Evolutionary conservation across 2,797 vertebrate genomes (phyloP).

Genomic region (Malurus splendens): DNA sequence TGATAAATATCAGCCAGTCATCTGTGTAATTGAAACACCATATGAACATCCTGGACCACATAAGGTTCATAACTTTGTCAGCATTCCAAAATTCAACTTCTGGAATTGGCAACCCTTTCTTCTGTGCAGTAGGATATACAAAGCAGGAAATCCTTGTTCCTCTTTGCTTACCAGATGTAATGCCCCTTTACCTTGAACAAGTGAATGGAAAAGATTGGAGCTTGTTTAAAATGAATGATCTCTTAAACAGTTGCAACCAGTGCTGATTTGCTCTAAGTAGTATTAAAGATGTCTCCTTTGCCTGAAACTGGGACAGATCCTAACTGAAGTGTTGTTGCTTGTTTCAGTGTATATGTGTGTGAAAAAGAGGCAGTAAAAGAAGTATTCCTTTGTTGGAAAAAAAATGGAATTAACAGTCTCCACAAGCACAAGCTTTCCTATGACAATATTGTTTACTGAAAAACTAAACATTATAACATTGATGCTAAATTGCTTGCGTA

Average conservation of each 20-base stretch:
- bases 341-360: neutral
- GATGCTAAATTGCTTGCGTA: neutral
- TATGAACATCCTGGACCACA: neutral
- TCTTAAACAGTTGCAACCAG: neutral
- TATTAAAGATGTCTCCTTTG: neutral
- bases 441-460: conserved; percentile 15
- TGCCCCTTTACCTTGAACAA: neutral
- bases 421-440: conserved; percentile 17
- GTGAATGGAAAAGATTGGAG: neutral
- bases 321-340: neutral
- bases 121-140: neutral
- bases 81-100: neutral
- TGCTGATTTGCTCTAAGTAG: neutral
- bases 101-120: neutral
- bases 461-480: conserved; percentile 23
- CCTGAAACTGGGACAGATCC: neutral
- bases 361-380: neutral
- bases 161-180: neutral
- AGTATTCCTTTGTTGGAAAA: neutral
- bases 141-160: conserved; percentile 27
- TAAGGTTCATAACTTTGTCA: neutral
- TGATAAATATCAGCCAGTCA: conserved; percentile 25
- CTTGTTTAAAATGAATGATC: neutral
- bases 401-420: neutral
- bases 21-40: conserved; percentile 14